A percentile compares a stretch with the other conserved stretches of the same genome.
phyloP scores from a whole-genome alignment of 2,888 invertebrate genomes.

The Hemithea aestivaria region DNA sequence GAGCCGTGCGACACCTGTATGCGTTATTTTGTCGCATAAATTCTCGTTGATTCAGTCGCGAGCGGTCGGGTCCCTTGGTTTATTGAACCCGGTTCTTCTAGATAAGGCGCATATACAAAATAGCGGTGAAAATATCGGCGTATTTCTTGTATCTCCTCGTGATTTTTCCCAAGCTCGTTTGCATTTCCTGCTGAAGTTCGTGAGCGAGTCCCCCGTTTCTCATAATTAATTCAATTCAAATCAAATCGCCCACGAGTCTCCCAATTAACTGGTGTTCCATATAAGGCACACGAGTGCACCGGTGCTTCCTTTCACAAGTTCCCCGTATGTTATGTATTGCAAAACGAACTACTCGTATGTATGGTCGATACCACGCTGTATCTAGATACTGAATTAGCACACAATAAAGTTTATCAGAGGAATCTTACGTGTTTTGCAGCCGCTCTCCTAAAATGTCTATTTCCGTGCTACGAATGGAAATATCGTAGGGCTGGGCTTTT shows the following conservation, averaged over 20 bases:
- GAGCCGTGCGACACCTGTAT: slow-evolving; percentile 71
- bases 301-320: slow-evolving; percentile 41
- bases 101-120: slow-evolving; percentile 55
- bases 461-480: slow-evolving; percentile 68
- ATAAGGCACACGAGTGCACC: slow-evolving; percentile 47
- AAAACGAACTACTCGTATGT: slow-evolving; percentile 23
- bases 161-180: slow-evolving; percentile 55
- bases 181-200: slow-evolving; percentile 59
- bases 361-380: slow-evolving; percentile 35
- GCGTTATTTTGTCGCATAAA: slow-evolving; percentile 75
- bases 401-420: slow-evolving; percentile 53
- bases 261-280: slow-evolving; percentile 60
- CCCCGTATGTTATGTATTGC: slow-evolving; percentile 26
- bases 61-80: slow-evolving; percentile 57
- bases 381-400: slow-evolving; percentile 64
- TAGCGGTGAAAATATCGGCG: slow-evolving; percentile 50
- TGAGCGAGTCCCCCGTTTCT: slow-evolving; percentile 51
- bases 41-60: slow-evolving; percentile 62
- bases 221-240: slow-evolving; percentile 75
- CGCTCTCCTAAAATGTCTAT: slow-evolving; percentile 69
- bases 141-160: slow-evolving; percentile 26
- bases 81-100: slow-evolving; percentile 66
- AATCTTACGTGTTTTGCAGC: slow-evolving; percentile 54
- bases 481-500: slow-evolving; percentile 50
- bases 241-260: slow-evolving; percentile 68